phyloP scores from a whole-genome alignment of 2,888 invertebrate genomes.

The Mystacides longicornis region DNA sequence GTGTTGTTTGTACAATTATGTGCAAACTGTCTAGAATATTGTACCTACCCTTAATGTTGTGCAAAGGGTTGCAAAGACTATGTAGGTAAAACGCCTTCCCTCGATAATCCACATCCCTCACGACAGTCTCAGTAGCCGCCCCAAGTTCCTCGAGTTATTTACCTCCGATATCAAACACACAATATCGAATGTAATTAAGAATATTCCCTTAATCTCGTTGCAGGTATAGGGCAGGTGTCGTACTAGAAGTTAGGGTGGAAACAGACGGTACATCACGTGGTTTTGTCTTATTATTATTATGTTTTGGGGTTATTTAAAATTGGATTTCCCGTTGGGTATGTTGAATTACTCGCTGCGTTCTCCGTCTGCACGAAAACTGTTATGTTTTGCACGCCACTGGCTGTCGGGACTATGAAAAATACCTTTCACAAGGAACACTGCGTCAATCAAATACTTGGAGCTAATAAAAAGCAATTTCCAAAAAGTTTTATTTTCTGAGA shows the following conservation, averaged over 20 bases:
- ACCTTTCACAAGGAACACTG: no score
- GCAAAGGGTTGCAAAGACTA: no score
- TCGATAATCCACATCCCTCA: no score
- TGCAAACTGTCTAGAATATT: no score
- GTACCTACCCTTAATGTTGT: no score
- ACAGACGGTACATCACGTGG: neutral
- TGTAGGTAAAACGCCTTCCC: no score
- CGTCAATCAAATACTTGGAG: no score
- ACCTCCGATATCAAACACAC: neutral
- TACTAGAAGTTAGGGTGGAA: neutral
- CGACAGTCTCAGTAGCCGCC: no score
- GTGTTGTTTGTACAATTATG: no score
- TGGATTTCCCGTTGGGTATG: conserved; percentile 16
- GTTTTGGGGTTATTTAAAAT: conserved; percentile 23
- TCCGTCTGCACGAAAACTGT: conserved; percentile 4
- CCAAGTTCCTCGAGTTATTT: no score
- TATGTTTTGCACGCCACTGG: conserved; percentile 9
- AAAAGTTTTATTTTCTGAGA: no score
- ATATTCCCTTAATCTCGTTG: conserved; percentile 1
- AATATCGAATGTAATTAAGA: conserved; percentile 4
- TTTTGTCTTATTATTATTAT: conserved; percentile 6
- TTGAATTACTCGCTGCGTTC: neutral
- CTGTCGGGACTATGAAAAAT: conserved; percentile 1
- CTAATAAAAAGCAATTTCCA: no score
- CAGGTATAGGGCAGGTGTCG: conserved; percentile 3